Percentiles rank a stretch among this genome's conserved stretches.
Conservation (phyloP, 2,888 invertebrate genomes). For the Dugesia japonica region DNA sequence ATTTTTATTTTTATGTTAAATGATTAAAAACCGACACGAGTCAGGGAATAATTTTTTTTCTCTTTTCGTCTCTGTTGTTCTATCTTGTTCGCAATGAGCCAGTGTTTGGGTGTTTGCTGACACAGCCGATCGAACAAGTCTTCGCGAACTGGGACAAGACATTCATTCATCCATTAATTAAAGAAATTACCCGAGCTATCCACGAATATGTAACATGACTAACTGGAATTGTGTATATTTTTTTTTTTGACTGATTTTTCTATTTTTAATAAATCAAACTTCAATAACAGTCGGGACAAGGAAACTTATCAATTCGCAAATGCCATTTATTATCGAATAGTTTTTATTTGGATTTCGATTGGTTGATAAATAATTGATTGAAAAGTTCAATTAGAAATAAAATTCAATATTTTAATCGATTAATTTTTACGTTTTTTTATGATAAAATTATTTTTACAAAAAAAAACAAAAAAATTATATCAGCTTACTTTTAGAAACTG, state of each 20-base stretch:
- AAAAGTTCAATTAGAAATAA: neutral
- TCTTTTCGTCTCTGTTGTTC: slow-evolving; percentile 13
- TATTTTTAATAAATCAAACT: neutral
- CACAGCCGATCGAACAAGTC: slow-evolving; percentile 11
- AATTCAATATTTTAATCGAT: neutral
- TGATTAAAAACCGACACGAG: slow-evolving; percentile 17
- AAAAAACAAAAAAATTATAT: neutral
- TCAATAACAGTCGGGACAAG: neutral
- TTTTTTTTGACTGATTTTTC: neutral
- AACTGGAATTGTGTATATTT: neutral
- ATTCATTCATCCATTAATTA: neutral
- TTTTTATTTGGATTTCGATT: neutral
- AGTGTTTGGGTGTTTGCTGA: neutral
- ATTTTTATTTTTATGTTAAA: neutral
- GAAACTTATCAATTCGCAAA: slow-evolving; percentile 6
- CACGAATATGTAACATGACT: slow-evolving; percentile 11
- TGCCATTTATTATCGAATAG: neutral
- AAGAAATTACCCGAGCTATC: neutral
- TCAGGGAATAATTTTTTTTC: slow-evolving; percentile 14
- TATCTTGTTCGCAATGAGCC: too few species aligned
- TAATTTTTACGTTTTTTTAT: neutral
- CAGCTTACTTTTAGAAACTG: slow-evolving; percentile 13
- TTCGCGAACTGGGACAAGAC: slow-evolving; percentile 13
- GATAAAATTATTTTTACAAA: neutral
- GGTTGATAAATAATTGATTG: neutral